phyloP scores from a whole-genome alignment of 2,797 vertebrate genomes.

The Poeciliopsis paucimaculata region DNA sequence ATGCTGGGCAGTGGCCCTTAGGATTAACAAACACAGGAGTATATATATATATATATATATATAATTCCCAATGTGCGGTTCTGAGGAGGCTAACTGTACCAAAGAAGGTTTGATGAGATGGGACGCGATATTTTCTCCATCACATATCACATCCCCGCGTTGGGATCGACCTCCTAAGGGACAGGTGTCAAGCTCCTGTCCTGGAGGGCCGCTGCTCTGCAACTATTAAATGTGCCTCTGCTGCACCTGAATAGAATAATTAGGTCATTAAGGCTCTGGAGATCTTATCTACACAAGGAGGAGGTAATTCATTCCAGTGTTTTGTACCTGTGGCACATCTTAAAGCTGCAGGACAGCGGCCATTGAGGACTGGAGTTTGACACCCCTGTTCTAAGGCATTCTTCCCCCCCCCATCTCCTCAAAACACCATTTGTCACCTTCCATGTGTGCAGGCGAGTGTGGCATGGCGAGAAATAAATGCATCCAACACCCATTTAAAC shows the following conservation, averaged over 20 bases:
- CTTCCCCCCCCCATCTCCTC: not conserved
- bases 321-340: too few relatives aligned
- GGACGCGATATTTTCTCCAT: not conserved
- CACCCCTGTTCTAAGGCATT: not conserved
- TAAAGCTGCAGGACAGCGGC: too few relatives aligned
- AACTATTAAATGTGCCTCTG: too few relatives aligned
- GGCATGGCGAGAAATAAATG: not conserved
- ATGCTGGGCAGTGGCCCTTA: too few relatives aligned
- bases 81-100: not conserved
- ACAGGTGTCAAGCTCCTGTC: too few relatives aligned
- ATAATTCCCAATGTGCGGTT: not conserved
- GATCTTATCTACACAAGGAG: too few relatives aligned
- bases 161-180: not conserved
- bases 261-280: too few relatives aligned
- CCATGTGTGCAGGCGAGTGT: not conserved
- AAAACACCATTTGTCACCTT: slow-evolving; percentile 10
- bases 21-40: too few relatives aligned
- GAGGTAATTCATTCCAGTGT: too few relatives aligned
- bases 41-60: not conserved
- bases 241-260: too few relatives aligned
- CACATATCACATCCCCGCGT: not conserved
- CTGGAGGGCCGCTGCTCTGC: too few relatives aligned
- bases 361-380: too few relatives aligned
- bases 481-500: slow-evolving; percentile 9
- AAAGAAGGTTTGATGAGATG: not conserved